A percentile compares a stretch with the other conserved stretches of the same genome.
Evolutionary conservation across 2,888 invertebrate species (phyloP).

Genomic region (Psylliodes chrysocephalus): DNA sequence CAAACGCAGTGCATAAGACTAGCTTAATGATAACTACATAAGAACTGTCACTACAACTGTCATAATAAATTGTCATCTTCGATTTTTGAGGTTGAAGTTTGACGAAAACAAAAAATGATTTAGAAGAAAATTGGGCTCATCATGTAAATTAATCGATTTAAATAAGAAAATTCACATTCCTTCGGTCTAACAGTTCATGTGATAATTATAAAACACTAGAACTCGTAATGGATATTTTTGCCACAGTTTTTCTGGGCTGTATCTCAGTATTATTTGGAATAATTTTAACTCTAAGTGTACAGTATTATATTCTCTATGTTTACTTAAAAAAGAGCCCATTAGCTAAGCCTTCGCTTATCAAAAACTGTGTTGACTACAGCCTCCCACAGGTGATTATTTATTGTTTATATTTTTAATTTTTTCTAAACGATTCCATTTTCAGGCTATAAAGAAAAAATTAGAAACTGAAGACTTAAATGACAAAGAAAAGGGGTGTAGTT

Average conservation of each 20-base stretch:
- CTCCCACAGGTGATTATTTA: slow-evolving; percentile 64
- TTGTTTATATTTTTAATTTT: background rate
- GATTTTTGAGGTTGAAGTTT: slow-evolving; percentile 19
- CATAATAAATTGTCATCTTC: slow-evolving; percentile 4
- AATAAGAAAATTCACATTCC: slow-evolving; percentile 41
- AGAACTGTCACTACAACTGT: too few species aligned
- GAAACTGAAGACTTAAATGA: slow-evolving; percentile 53
- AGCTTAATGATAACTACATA: too few species aligned
- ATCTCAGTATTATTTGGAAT: slow-evolving; percentile 68
- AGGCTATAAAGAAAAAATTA: slow-evolving; percentile 61
- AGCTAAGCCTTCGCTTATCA: slow-evolving; percentile 53
- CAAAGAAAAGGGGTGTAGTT: slow-evolving; percentile 58
- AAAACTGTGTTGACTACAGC: slow-evolving; percentile 62
- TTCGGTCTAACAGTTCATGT: slow-evolving; percentile 48
- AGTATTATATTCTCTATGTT: slow-evolving; percentile 68
- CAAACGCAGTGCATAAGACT: too few species aligned
- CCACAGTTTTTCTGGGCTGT: slow-evolving; percentile 64
- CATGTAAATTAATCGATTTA: slow-evolving; percentile 26
- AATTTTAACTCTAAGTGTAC: slow-evolving; percentile 66
- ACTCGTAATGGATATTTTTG: slow-evolving; percentile 60
- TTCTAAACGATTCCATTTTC: slow-evolving; percentile 2
- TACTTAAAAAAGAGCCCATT: slow-evolving; percentile 64
- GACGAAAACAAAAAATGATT: slow-evolving; percentile 24
- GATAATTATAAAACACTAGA: slow-evolving; percentile 40
- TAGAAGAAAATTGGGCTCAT: slow-evolving; percentile 13